Base-by-base conservation (phyloP, 2,888 invertebrate species). In the Cerceris ruficornis region DNA sequence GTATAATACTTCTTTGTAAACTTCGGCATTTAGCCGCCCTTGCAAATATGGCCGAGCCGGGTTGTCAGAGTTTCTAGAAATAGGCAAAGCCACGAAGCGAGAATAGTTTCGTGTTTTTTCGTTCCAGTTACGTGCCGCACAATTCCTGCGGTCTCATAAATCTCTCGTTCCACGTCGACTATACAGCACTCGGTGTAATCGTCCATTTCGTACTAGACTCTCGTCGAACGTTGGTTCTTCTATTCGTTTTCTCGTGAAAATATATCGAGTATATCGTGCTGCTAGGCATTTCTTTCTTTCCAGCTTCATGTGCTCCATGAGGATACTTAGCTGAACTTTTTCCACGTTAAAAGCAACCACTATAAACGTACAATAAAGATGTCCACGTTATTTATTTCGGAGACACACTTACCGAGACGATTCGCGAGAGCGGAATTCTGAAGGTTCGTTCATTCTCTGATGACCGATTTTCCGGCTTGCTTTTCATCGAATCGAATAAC, bases 141-240 rank as follows among this genome's bases (percentile, higher is more conserved):
- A 87, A 86, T 87, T 86, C 85, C 85, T 87, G 86, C 80, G 87
- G 83, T 78, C 77, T 77, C 83, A 85, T 86, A 86, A 81, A 86
- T 86, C 87, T 85, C 61, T 61, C 64, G 74, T 66, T 74, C 68
- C 77, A 65, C 60, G 81, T 52, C 73, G 69, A 68, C 79, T 79
- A 62, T 76, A 72, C 78, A 66, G 65, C 54, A 60, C 72, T 70
- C 81, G 75, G 77, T 83, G 83, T 85, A 85, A 85, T 85, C 85
- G 85, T 86, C 85, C 85, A 86, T 85, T 85, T 84, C 77, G 75
- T 74, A 52, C 83, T 80, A 77, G 83, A 74, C 74, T 73, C 76
- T 50, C 46, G 73, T 83, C 84, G 74, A 85, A 79, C 81, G 76
- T 73, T 58, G 71, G 67, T 73, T 77, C 77, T 69, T 73, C 69